Percentiles rank a stretch among this genome's conserved stretches.
Evolutionary conservation across 2,797 vertebrate genomes (phyloP).

Genomic region (Syngnathus acus): DNA sequence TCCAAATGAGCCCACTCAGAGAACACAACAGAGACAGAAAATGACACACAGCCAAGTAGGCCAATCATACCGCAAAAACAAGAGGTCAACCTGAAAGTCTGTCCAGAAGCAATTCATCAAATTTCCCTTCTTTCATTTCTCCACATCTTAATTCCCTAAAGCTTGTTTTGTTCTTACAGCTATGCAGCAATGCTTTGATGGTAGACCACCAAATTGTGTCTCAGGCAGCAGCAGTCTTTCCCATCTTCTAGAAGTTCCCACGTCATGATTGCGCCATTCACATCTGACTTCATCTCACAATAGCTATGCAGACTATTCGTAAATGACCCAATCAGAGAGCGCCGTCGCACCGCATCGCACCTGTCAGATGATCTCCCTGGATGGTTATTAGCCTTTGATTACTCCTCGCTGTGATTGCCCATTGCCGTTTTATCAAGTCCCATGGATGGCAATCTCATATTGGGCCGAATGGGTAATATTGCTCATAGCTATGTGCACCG

Average conservation of each 20-base stretch:
- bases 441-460: conserved; percentile 9
- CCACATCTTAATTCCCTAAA: background rate
- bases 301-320: conserved; percentile 19
- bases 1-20: conserved; percentile 49
- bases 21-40: conserved; percentile 10
- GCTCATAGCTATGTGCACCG: conserved; percentile 14
- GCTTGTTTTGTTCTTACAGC: too few species aligned
- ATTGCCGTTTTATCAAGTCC: conserved; percentile 26
- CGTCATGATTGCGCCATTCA: conserved; percentile 8
- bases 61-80: background rate
- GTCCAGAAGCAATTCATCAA: background rate
- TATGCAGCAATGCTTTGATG: background rate
- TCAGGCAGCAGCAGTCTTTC: background rate
- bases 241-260: background rate
- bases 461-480: conserved; percentile 30
- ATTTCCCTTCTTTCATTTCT: background rate
- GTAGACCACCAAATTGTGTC: background rate
- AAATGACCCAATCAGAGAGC: conserved; percentile 42
- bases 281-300: conserved; percentile 26
- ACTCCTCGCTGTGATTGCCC: conserved; percentile 26
- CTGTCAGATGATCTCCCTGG: conserved; percentile 17
- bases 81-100: background rate
- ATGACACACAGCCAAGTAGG: conserved; percentile 12
- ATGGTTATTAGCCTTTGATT: conserved; percentile 46
- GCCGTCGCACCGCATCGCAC: conserved; percentile 17